These are phyloP conservation scores for Homarus gammarus DNA, from an alignment of 2,888 invertebrate genomes.

Conservation along the genomic window DNA sequence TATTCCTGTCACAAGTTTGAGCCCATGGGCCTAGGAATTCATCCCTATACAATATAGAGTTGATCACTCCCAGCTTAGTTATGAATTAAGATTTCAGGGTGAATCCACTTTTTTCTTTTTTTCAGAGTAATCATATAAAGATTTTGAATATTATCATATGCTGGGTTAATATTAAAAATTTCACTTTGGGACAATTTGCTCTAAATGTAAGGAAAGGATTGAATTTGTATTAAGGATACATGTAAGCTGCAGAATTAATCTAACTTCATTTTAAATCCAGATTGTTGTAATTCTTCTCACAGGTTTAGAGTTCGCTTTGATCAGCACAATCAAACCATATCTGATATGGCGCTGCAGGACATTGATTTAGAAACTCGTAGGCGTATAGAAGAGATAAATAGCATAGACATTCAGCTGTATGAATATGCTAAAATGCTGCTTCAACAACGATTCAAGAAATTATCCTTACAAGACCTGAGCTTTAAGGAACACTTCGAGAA, in stretches of 20 bases:
- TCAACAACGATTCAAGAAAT: constrained; percentile 83
- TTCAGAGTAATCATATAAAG: too few species aligned
- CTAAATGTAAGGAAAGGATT: too few species aligned
- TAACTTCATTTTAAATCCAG: background rate
- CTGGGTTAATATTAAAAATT: too few species aligned
- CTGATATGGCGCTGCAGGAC: constrained; percentile 89
- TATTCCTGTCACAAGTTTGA: too few species aligned
- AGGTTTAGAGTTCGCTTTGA: constrained; percentile 80
- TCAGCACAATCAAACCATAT: constrained; percentile 94
- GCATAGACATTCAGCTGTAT: constrained; percentile 94
- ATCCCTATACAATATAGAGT: too few species aligned
- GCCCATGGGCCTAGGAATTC: too few species aligned
- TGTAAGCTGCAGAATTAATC: background rate
- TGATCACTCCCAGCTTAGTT: too few species aligned
- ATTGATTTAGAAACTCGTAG: constrained; percentile 87
- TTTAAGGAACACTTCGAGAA: constrained; percentile 71
- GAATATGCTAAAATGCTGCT: constrained; percentile 94
- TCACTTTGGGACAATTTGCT: too few species aligned
- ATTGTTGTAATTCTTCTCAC: background rate
- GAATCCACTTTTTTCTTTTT: too few species aligned
- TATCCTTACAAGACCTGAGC: constrained; percentile 62
- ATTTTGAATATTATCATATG: too few species aligned
- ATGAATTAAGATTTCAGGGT: too few species aligned
- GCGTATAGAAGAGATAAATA: constrained; percentile 89
- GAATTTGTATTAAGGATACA: too few species aligned